Conservation (phyloP, 2,888 invertebrate genomes). For the Megamerina dolium region DNA sequence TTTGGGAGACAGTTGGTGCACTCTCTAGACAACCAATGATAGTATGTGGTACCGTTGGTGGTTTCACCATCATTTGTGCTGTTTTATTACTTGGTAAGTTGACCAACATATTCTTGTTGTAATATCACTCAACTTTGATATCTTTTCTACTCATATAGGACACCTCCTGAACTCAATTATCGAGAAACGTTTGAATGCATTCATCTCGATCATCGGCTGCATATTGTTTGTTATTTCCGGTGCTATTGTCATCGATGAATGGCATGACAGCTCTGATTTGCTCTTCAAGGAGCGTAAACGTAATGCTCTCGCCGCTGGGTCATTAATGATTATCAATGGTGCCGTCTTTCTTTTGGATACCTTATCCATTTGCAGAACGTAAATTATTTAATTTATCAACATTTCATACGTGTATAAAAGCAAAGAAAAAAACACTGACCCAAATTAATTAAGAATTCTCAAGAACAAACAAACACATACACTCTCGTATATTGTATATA, state of each 20-base stretch:
- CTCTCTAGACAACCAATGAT: conserved; percentile 31
- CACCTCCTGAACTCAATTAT: conserved; percentile 40
- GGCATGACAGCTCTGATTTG: conserved; percentile 34
- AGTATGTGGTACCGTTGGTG: conserved; percentile 42
- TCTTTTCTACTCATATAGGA: conserved; percentile 23
- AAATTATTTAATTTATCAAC: no score
- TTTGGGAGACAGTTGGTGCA: conserved; percentile 32
- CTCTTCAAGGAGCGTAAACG: conserved; percentile 37
- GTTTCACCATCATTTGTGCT: conserved; percentile 41
- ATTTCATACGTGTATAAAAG: no score
- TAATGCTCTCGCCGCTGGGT: conserved; percentile 41
- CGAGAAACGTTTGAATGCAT: conserved; percentile 44
- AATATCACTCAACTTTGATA: not conserved
- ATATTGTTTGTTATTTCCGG: conserved; percentile 41
- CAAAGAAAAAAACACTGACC: not conserved
- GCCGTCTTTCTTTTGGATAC: conserved; percentile 44
- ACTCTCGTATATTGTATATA: not conserved
- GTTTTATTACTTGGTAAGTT: conserved; percentile 38
- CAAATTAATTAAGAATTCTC: not conserved
- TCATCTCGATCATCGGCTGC: conserved; percentile 41
- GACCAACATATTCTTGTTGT: not conserved
- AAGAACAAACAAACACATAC: not conserved
- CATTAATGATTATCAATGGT: conserved; percentile 46
- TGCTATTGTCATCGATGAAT: conserved; percentile 43
- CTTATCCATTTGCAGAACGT: conserved; percentile 45